These are phyloP conservation scores for Neodontobutis hainanensis DNA, from an alignment of 2,113 vertebrate genomes.

Conservation along the genomic window DNA sequence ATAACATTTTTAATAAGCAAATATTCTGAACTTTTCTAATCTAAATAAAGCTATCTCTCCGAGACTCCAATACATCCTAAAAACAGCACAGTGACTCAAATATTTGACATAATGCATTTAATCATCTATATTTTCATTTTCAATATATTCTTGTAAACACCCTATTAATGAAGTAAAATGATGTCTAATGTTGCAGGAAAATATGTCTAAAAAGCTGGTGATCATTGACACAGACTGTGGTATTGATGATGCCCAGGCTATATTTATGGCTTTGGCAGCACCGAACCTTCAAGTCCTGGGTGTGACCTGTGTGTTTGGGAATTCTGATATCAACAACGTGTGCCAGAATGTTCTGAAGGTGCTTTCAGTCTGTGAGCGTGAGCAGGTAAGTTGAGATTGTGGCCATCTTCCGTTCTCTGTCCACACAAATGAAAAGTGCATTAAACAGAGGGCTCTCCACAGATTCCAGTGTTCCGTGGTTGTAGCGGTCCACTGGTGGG, in stretches of 20 bases:
- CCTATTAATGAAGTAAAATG: neutral
- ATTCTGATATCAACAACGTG: conserved; percentile 70
- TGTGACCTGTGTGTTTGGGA: conserved; percentile 80
- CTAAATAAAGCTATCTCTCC: too few species aligned
- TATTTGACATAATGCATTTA: too few species aligned
- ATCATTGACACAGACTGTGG: conserved; percentile 83
- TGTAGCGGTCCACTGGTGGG: conserved; percentile 63
- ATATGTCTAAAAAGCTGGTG: conserved; percentile 75
- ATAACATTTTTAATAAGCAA: too few species aligned
- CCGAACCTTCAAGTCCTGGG: conserved; percentile 71
- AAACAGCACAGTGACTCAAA: too few species aligned
- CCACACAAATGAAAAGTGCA: neutral
- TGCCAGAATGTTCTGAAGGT: conserved; percentile 79
- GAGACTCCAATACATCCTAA: too few species aligned
- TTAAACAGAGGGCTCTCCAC: neutral
- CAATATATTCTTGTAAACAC: too few species aligned
- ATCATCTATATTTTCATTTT: too few species aligned
- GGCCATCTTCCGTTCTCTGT: neutral
- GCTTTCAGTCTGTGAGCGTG: conserved; percentile 69
- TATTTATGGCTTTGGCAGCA: conserved; percentile 77
- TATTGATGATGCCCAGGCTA: conserved; percentile 81
- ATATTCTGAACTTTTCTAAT: too few species aligned
- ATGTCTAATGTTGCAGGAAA: neutral
- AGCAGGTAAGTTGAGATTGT: conserved; percentile 56
- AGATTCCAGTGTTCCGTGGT: conserved; percentile 82